phyloP scores from a whole-genome alignment of 2,797 vertebrate genomes.

The Merluccius polli region DNA sequence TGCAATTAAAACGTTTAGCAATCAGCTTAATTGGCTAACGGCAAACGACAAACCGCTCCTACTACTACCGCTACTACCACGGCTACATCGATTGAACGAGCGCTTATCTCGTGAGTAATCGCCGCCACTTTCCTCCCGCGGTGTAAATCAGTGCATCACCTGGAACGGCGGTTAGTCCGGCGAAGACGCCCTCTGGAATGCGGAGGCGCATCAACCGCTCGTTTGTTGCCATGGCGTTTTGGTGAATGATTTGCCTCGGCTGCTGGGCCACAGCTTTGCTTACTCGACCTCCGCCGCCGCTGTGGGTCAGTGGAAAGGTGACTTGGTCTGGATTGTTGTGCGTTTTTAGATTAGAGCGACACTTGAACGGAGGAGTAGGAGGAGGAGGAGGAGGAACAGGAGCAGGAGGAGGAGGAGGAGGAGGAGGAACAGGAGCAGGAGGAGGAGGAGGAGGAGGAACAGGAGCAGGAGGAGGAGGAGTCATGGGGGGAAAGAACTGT shows the following conservation, averaged over 20 bases:
- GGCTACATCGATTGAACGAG: neutral
- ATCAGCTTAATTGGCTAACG: neutral
- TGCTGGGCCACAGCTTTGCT: neutral
- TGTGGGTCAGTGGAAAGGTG: neutral
- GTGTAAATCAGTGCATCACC: constrained; percentile 10
- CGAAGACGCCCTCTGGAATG: constrained; percentile 52
- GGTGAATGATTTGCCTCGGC: constrained; percentile 56
- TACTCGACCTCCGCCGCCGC: neutral
- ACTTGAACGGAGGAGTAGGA: neutral
- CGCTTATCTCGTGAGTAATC: constrained; percentile 39
- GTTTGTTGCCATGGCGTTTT: constrained; percentile 19
- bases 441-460: neutral
- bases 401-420: neutral
- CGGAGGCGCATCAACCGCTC: constrained; percentile 32
- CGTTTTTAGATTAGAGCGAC: neutral
- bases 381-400: no score
- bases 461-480: no score
- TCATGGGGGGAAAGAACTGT: constrained; percentile 25
- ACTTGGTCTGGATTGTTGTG: neutral
- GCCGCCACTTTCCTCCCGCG: constrained; percentile 18
- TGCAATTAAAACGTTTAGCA: neutral
- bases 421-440: neutral
- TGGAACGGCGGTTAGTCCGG: constrained; percentile 34
- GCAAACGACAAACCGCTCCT: constrained; percentile 2
- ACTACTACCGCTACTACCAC: neutral